These are phyloP conservation scores for Microtus oregoni DNA, from an alignment of 2,113 vertebrate species.

Conservation along the genomic window DNA sequence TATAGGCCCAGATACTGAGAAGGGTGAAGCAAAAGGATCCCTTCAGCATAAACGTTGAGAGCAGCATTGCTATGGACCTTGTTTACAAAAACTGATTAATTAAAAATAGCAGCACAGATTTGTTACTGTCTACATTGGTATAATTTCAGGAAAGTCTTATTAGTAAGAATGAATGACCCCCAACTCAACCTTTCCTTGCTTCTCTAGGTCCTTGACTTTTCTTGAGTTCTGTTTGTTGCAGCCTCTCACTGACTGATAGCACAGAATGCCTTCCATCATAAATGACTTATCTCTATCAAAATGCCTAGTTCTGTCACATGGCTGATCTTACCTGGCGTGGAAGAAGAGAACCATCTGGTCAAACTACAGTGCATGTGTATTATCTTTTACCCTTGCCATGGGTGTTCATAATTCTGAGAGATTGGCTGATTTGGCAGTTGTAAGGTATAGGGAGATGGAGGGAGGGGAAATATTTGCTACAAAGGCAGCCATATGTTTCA, in stretches of 20 bases:
- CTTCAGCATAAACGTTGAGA: background rate
- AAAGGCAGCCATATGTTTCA: background rate
- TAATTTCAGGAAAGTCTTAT: background rate
- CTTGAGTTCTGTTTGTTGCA: background rate
- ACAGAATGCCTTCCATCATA: background rate
- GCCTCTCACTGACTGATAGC: background rate
- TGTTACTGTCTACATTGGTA: background rate
- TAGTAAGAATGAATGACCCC: background rate
- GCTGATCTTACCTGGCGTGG: background rate
- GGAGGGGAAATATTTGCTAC: background rate
- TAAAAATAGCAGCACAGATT: background rate
- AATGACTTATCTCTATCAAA: background rate
- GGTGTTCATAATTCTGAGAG: background rate
- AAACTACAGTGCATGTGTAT: background rate
- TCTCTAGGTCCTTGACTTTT: background rate
- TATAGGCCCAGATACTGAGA: background rate
- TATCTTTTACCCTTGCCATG: background rate
- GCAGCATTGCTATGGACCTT: background rate
- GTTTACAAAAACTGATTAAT: background rate
- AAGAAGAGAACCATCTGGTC: background rate
- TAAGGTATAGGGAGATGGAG: background rate
- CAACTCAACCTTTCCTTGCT: background rate
- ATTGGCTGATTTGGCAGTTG: background rate
- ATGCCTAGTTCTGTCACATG: background rate
- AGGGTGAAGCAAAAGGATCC: background rate